phyloP scores from a whole-genome alignment of 2,888 invertebrate genomes.

The Phyllotreta cruciferae region DNA sequence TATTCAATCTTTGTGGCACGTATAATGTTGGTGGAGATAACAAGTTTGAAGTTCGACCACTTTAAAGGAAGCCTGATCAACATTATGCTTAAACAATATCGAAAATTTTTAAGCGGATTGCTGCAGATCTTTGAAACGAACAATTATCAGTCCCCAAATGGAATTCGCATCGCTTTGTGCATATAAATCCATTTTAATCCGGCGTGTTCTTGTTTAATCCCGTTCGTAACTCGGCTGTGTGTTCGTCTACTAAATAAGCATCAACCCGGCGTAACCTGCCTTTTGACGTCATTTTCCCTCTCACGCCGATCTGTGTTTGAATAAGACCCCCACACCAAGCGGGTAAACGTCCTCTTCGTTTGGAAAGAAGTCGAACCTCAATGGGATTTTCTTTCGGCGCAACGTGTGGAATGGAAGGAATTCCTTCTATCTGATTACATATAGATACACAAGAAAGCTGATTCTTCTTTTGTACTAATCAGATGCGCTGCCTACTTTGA shows the following conservation, averaged over 20 bases:
- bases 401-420: neutral
- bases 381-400: neutral
- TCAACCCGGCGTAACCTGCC: constrained; percentile 40
- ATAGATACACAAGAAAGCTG: too few relatives aligned
- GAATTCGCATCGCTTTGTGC: constrained; percentile 38
- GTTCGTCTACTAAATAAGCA: constrained; percentile 46
- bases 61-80: too few relatives aligned
- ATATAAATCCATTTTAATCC: constrained; percentile 49
- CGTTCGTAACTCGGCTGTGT: constrained; percentile 40
- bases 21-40: too few relatives aligned
- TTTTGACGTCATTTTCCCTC: constrained; percentile 43
- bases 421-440: neutral
- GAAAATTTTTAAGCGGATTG: too few relatives aligned
- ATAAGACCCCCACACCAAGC: constrained; percentile 21
- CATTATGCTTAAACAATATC: too few relatives aligned
- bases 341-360: neutral
- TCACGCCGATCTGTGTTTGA: constrained; percentile 39
- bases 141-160: constrained; percentile 42
- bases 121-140: too few relatives aligned
- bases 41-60: too few relatives aligned
- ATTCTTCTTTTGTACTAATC: too few relatives aligned
- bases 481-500: too few relatives aligned
- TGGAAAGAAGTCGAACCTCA: neutral
- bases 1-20: too few relatives aligned
- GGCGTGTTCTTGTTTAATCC: constrained; percentile 48